Base-by-base conservation (phyloP, 2,888 invertebrate genomes). In the Agrotis exclamationis region DNA sequence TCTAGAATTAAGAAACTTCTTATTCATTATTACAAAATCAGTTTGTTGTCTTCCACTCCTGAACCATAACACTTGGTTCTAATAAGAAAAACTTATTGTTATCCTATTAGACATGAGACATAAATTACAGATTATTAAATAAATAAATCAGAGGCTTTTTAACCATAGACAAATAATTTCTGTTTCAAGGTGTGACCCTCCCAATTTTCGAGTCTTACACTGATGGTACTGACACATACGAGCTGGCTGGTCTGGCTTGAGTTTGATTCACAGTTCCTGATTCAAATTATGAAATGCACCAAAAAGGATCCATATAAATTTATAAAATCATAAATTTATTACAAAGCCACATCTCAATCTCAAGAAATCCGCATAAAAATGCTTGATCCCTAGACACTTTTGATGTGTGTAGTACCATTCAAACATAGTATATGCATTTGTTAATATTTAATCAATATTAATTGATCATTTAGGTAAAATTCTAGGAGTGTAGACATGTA, bases 151-250 rank as follows among this genome's bases (percentile, higher is more conserved):
- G 11, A 39, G 39, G 39, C 39, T 39, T 39, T 39, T 39, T 39
- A 39, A 39, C 39, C 39, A 39, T 39, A 39, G 39, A 39, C 39
- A 39, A 39, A 39, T 33, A 24, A 22, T 45, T 13, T 70, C 16
- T 22, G 7, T 62, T 90, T 93, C 48, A 89, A 98, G 98, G 99
- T 97, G 99, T 99, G 3, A 99, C 98, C 82, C 96, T 99, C 82
- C 99, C 99, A 60, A 98, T 99, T 56, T 99, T 99, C 93, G 96
- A 99, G 94, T 98, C 98, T 39, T 99, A 98, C 91, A 98, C 98
- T 90, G 99, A 99, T 93, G 99, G 99, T 62, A 97, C 98, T 0
- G 99, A 99, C 93, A 98, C 99, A 13, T 99, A 99, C 89, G 99
- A 99, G 93, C 94, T 99, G 87, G 99, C 99, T 76, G 99, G 99